Conservation (phyloP, 1,140 invertebrate genomes). For the Cherax quadricarinatus region DNA sequence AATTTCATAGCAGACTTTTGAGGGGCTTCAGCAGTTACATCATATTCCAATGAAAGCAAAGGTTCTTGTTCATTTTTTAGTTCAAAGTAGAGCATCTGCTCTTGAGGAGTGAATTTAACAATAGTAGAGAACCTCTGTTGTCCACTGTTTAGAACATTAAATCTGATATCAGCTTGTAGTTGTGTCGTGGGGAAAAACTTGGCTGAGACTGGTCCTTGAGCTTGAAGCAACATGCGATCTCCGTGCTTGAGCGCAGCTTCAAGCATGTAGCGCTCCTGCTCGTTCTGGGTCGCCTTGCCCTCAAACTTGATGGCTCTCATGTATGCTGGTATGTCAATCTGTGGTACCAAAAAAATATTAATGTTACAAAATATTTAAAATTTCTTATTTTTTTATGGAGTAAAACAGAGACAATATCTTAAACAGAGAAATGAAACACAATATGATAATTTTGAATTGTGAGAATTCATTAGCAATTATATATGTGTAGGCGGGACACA, state of each 20-base stretch:
- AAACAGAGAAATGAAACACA: too few relatives aligned
- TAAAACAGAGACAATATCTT: too few relatives aligned
- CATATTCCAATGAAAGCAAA: not conserved
- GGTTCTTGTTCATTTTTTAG: constrained; percentile 15
- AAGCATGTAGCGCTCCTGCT: not conserved
- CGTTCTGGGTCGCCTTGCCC: not conserved
- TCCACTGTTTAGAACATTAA: not conserved
- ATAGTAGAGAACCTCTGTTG: not conserved
- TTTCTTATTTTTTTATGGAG: too few relatives aligned
- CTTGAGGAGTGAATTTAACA: not conserved
- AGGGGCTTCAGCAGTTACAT: not conserved
- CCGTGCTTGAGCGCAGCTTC: constrained; percentile 5
- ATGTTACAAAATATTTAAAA: too few relatives aligned
- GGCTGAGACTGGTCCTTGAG: not conserved
- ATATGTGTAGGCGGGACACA: too few relatives aligned
- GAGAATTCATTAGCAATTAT: too few relatives aligned
- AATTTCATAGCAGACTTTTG: not conserved
- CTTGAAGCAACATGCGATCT: not conserved
- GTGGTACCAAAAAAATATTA: too few relatives aligned
- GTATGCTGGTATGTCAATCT: constrained; percentile 8
- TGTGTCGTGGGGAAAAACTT: not conserved
- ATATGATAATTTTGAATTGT: too few relatives aligned
- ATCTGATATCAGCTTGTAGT: not conserved
- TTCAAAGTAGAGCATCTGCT: constrained; percentile 19
- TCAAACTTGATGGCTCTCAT: constrained; percentile 25